These are phyloP conservation scores for Hydrophis major DNA, from an alignment of 2,797 vertebrate genomes.

Conservation along the genomic window DNA sequence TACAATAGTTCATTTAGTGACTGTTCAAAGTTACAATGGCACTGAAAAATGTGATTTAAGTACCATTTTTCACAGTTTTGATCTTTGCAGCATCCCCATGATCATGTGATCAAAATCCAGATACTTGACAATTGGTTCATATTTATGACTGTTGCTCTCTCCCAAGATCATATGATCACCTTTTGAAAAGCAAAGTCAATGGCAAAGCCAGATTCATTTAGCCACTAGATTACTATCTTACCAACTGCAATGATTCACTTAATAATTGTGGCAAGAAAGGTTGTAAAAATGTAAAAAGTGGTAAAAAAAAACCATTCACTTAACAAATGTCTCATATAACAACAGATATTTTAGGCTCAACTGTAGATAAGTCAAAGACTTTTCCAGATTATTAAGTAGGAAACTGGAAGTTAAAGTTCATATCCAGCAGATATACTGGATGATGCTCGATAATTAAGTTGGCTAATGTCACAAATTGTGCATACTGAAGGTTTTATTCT, in stretches of 20 bases:
- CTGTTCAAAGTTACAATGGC: neutral
- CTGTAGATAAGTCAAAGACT: too few species aligned
- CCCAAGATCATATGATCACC: neutral
- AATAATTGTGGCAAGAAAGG: neutral
- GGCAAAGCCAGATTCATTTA: neutral
- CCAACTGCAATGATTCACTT: neutral
- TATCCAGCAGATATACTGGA: neutral
- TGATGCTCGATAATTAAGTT: neutral
- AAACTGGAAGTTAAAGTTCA: neutral
- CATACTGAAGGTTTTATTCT: neutral
- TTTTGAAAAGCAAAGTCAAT: neutral
- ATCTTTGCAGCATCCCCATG: neutral
- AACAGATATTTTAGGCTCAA: too few species aligned
- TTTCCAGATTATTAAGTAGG: neutral
- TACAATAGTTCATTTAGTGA: neutral
- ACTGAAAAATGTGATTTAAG: neutral
- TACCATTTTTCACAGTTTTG: neutral
- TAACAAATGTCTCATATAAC: neutral
- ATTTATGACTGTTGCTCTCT: neutral
- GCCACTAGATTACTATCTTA: neutral
- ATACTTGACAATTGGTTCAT: neutral
- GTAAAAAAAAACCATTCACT: neutral
- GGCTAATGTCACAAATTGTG: neutral
- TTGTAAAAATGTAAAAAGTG: neutral
- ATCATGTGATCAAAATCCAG: neutral